These are phyloP conservation scores for Rhabdophis nuchalis DNA, from an alignment of 2,797 vertebrate species.

Conservation along the genomic window DNA sequence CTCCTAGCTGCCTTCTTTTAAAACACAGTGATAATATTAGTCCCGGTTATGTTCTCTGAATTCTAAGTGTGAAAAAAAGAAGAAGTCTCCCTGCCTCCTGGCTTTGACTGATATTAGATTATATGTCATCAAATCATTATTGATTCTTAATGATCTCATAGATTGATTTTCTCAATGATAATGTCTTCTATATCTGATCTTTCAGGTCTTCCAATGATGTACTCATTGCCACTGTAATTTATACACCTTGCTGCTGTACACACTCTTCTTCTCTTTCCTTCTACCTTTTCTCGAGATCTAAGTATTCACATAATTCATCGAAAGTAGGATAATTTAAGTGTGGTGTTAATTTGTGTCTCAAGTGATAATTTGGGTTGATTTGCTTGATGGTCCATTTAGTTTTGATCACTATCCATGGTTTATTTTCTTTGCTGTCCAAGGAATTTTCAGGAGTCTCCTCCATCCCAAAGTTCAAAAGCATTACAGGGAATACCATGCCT, in stretches of 20 bases:
- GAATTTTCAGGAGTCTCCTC: background rate
- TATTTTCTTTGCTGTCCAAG: background rate
- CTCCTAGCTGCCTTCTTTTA: background rate
- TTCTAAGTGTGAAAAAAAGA: background rate
- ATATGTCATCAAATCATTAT: background rate
- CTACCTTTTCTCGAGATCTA: background rate
- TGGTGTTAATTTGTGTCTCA: background rate
- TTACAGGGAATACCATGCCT: background rate
- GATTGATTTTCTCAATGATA: background rate
- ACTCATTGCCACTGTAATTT: background rate
- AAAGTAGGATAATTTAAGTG: background rate
- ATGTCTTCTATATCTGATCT: background rate
- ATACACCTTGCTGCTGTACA: background rate
- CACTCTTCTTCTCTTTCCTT: background rate
- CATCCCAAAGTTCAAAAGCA: background rate
- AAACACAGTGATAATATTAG: background rate
- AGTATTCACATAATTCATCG: background rate
- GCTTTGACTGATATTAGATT: background rate
- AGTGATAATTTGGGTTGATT: background rate
- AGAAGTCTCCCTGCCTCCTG: fast-evolving
- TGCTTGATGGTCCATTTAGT: background rate
- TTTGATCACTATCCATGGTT: background rate
- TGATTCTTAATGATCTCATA: background rate
- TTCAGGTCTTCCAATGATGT: background rate
- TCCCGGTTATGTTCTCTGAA: background rate